Evolutionary conservation across 2,888 invertebrate genomes (phyloP), one percentile per base, ranked within the genome.

Genomic region (Leptinotarsa rubiginosa): DNA sequence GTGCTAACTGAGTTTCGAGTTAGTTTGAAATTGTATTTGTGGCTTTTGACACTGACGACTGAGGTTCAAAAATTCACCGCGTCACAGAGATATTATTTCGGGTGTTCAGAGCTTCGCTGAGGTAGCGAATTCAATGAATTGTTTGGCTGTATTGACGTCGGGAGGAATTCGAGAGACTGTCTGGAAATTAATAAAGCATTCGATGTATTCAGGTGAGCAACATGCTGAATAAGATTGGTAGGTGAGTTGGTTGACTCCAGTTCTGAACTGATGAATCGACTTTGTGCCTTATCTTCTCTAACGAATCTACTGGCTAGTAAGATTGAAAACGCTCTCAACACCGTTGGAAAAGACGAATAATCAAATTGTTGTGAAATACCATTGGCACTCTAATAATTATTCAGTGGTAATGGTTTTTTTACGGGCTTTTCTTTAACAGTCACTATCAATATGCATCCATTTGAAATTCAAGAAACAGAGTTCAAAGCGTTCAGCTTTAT

Each of bases 21-120:
- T 5, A 50, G 67, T 67, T 67, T 16, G 49, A 22, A 66, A 66
- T 18, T 22, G n/a, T 66, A 66, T 66, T 49, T 47, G 66, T 49
- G 20, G 7, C 66, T 20, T 10, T 10, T 41, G 41, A 41, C 41
- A 41, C 66, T 22, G 41, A 47, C 18, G 12, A 18, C 18, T 52
- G 52, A 15, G 59, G 59, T 59, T n/a, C 22, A 20, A 59, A 59
- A 59, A 59, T n/a, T 59, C 13, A 2, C 4, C 4, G 59, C 59
- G 22, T 12, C 59, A 25, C 5, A 20, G 4, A 20, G 16, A 16
- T 59, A 22, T 3, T 15, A 59, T 25, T 22, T 22, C 59, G 20
- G 20, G 52, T 52, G 52, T 52, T 25, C 20, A 15, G 59, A 22
- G 59, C 25, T 25, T 15, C 0, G 59, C 22, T 20, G 59, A 18